These are phyloP conservation scores for Drosophila nigromelanica DNA, from an alignment of 1,140 invertebrate genomes.

Conservation along the genomic window DNA sequence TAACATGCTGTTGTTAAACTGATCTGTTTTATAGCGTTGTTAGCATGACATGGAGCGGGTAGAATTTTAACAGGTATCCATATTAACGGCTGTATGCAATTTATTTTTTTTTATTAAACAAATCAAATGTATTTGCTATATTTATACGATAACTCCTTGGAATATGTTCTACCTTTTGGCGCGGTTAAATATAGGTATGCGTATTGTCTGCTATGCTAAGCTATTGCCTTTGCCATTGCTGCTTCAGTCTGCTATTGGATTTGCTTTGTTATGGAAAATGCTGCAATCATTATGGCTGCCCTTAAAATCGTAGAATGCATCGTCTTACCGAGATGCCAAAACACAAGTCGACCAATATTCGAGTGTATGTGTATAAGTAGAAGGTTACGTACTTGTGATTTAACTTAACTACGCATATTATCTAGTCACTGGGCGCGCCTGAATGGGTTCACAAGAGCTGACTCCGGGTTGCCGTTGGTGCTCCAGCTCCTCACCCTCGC, in stretches of 20 bases:
- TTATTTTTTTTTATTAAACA: no score
- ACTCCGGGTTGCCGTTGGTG: neutral
- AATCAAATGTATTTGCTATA: no score
- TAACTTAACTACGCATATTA: constrained; percentile 38
- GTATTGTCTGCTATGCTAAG: constrained; percentile 20
- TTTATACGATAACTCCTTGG: no score
- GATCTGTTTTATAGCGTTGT: no score
- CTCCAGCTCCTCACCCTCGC: constrained; percentile 1
- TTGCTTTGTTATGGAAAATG: constrained; percentile 45
- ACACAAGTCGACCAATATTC: neutral
- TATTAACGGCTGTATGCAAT: no score
- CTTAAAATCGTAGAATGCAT: constrained; percentile 36
- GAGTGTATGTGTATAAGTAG: constrained; percentile 1
- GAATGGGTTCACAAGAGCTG: constrained; percentile 23
- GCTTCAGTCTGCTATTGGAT: constrained; percentile 26
- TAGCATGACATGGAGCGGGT: no score
- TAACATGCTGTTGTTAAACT: neutral
- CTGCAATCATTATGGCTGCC: constrained; percentile 38
- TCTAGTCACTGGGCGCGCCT: constrained; percentile 40
- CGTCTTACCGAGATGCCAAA: constrained; percentile 40
- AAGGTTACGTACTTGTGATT: constrained; percentile 19
- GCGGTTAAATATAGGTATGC: neutral
- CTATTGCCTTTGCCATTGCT: constrained; percentile 28
- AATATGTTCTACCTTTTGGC: constrained; percentile 1
- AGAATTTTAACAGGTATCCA: no score